Evolutionary conservation across 2,797 vertebrate genomes (phyloP), one percentile per base, ranked within the genome.

Genomic region (Acanthiza pusilla): DNA sequence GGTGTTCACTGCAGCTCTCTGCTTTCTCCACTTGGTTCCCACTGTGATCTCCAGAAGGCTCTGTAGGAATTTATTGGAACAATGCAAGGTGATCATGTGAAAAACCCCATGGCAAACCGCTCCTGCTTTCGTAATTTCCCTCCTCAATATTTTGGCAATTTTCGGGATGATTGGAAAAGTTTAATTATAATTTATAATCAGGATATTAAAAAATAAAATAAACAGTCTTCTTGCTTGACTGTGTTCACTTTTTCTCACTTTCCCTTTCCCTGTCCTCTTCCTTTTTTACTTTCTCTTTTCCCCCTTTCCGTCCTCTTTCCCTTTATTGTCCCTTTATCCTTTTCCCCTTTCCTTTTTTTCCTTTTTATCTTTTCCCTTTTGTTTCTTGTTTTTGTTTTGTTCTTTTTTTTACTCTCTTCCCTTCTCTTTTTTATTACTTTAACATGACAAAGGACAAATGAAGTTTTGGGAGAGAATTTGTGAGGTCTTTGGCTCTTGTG

Each of bases 231-330:
- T 75, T 72, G 2, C 2, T 54, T 51, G 38, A 4, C 23, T 76
- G 4, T 61, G 3, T 40, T 80, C 26, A 10, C 7, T 8, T 86
- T 80, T 58, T n/a, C 4, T 17, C 5, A 11, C 5, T 57, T 57
- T 14, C 3, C 2, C 10, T 14, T 61, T 61, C 7, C 2, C 5
- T 9, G 7, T 51, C 9, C 4, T 20, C 32, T 38, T 43, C 21
- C 4, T 5, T 6, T 17, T 8, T 17, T 3, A 1, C 2, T 7
- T n/a, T 54, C 11, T 16, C 3, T 25, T 70, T 55, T 8, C 9
- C 6, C 9, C 7, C 3, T 66, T 70, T 45, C 12, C 5, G 4
- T 23, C 3, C 19, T 10, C 11, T 26, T 63, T 18, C 5, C 4
- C 1, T 47, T 13, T 40, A 32, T 53, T 61, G 71, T 30, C 1